Percentiles rank a stretch among this genome's conserved stretches.
Conservation (phyloP, 37 sponge, comb jelly and placozoan species). For the Aphrocallistes beatrix region DNA sequence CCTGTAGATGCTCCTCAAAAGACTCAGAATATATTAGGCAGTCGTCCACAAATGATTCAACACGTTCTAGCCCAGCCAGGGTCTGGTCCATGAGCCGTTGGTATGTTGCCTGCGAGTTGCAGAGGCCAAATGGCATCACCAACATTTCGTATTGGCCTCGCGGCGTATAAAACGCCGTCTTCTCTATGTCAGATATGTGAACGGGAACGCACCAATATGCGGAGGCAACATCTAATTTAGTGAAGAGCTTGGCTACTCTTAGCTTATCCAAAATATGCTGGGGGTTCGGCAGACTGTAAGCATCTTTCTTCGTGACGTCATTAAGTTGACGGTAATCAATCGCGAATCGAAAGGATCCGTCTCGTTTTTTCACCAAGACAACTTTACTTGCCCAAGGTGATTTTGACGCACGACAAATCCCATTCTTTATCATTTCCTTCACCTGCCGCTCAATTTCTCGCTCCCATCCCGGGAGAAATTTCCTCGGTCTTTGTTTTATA, state of each 20-base stretch:
- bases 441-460: not conserved
- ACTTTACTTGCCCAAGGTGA: conserved; percentile 22
- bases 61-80: conserved; percentile 21
- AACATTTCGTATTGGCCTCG: no score
- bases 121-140: no score
- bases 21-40: not conserved
- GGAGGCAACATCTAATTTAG: conserved; percentile 20
- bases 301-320: conserved; percentile 10
- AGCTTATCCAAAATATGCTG: conserved; percentile 5
- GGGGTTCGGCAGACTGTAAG: no score
- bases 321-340: conserved; percentile 22
- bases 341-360: conserved; percentile 24
- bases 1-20: not conserved
- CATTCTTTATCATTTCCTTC: not conserved
- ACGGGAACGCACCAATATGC: conserved; percentile 21
- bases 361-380: conserved; percentile 17
- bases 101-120: conserved; percentile 20
- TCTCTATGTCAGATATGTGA: not conserved
- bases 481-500: conserved; percentile 9
- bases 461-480: not conserved
- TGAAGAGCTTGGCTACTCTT: conserved; percentile 8
- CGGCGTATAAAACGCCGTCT: no score
- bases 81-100: conserved; percentile 31
- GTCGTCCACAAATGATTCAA: conserved; percentile 34
- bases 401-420: not conserved